phyloP scores from a whole-genome alignment of 2,113 vertebrate genomes.

The Pelecanus crispus region DNA sequence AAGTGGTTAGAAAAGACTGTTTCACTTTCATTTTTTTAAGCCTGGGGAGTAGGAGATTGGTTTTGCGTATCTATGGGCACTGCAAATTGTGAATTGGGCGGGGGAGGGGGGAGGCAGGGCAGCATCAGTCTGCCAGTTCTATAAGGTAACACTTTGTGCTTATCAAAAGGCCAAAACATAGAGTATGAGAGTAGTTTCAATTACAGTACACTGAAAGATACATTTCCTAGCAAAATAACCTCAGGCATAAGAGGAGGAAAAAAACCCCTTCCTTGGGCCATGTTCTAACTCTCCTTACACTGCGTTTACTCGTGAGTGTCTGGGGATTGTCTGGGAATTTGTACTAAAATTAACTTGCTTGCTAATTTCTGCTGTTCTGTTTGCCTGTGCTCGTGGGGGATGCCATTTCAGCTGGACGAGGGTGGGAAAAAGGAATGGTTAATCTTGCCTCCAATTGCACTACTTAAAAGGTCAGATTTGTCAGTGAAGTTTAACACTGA shows the following conservation, averaged over 20 bases:
- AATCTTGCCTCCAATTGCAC: neutral
- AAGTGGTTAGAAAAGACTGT: neutral
- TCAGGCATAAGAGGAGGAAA: neutral
- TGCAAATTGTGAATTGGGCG: neutral
- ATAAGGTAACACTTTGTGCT: neutral
- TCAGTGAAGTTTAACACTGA: conserved; percentile 3
- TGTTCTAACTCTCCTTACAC: neutral
- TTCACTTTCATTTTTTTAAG: neutral
- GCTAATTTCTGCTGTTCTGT: conserved; percentile 18
- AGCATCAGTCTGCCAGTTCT: neutral
- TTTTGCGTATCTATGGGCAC: neutral
- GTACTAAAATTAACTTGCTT: neutral
- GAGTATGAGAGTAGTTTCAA: neutral
- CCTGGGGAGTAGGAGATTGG: neutral
- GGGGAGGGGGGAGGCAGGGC: neutral
- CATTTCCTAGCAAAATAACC: conserved; percentile 14
- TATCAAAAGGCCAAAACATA: neutral
- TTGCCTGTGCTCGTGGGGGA: neutral
- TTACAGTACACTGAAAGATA: neutral
- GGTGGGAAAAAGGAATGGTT: neutral
- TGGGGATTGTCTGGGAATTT: neutral
- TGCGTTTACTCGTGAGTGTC: neutral
- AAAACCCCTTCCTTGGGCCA: neutral
- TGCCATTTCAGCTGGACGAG: neutral
- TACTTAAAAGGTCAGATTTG: conserved; percentile 38